Evolutionary conservation across 2,888 invertebrate species (phyloP), one percentile per base, ranked within the genome.

Genomic region (Synergus gifuensis): DNA sequence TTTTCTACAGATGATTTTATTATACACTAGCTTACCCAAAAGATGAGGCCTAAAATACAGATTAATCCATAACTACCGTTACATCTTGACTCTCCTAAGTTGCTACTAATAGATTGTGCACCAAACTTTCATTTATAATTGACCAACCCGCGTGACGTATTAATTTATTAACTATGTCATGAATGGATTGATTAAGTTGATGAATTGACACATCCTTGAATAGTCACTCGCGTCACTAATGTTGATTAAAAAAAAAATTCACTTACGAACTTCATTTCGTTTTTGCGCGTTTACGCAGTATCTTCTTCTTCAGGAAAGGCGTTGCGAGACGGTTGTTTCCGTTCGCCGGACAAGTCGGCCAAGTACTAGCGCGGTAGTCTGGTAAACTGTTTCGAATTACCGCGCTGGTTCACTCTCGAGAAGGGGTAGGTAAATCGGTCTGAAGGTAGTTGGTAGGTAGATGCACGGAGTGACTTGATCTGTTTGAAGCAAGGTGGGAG

Each of bases 231-330:
- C 73, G 73, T 73, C 73, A 73, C 73, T n/a, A 36, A 36, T 54
- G 22, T 69, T 36, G 28, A n/a, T 54, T 16, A 14, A 16, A 46
- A 67, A 42, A 63, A 73, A 73, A 54, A 73, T 83, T 46, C 82
- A 83, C 83, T 83, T 82, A 83, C 83, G 80, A 81, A 79, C 82
- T 78, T 83, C 83, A 83, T 83, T 73, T 83, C 81, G 83, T 76
- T 81, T 78, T 64, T 63, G 60, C 76, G 78, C 73, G 73, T 14
- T 36, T 49, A 54, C 54, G 73, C 73, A 73, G 73, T 54, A 11
- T 67, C 67, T 73, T 73, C 73, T 73, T 54, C 73, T 54, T 49
- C 73, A 73, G 73, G 73, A 73, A 69, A 36, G n/a, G 54, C 44
- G 79, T 78, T 46, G 79, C 82, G 82, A 80, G 81, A 79, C 82